Conservation (phyloP, 2,113 vertebrate species). For the Solenodon paradoxus region DNA sequence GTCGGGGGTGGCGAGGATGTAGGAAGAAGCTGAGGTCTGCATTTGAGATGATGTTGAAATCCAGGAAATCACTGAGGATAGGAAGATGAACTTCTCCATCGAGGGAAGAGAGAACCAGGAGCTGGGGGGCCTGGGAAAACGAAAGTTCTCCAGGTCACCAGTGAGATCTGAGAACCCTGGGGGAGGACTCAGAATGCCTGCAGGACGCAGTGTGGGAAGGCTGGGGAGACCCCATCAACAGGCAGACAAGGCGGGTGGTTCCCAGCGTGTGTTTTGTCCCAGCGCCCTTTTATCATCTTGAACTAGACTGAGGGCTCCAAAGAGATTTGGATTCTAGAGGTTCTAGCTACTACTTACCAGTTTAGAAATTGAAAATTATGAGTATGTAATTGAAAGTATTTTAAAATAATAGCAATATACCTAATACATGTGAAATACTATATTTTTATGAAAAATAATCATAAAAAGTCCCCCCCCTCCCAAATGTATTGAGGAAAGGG, state of each 20-base stretch:
- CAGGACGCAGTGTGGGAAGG: accelerated
- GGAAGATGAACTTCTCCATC: too few relatives aligned
- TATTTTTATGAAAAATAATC: not conserved
- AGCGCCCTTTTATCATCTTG: not conserved
- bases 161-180: too few relatives aligned
- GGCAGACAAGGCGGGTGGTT: too few relatives aligned
- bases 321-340: not conserved
- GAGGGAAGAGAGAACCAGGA: not conserved
- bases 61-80: not conserved
- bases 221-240: not conserved
- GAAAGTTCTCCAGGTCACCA: not conserved
- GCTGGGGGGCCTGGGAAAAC: not conserved
- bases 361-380: not conserved
- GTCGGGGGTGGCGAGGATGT: not conserved
- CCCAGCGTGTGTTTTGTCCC: not conserved
- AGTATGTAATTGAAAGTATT: not conserved
- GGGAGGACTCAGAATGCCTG: not conserved
- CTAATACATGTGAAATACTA: not conserved
- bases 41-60: not conserved
- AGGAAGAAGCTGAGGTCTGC: not conserved
- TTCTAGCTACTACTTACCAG: not conserved
- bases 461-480: too few relatives aligned
- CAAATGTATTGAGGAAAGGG: not conserved
- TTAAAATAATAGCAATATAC: not conserved
- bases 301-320: not conserved